These are phyloP conservation scores for Hymenochirus boettgeri DNA, from an alignment of 2,113 vertebrate species.

Conservation along the genomic window DNA sequence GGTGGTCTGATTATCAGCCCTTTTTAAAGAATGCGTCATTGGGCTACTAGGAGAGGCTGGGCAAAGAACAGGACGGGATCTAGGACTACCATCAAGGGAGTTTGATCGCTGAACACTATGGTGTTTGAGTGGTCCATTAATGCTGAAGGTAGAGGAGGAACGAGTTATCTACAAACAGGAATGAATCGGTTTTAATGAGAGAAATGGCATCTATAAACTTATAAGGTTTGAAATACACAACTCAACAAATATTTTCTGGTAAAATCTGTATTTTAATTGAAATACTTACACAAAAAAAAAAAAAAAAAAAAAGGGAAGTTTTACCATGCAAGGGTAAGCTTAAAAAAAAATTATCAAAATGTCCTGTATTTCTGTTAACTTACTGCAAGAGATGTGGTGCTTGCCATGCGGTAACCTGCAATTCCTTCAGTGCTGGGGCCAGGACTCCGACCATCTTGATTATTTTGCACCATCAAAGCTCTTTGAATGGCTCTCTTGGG, in stretches of 20 bases:
- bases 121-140: conserved; percentile 65
- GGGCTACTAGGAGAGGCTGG: conserved; percentile 53
- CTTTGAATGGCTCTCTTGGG: conserved; percentile 87
- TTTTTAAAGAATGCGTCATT: conserved; percentile 47
- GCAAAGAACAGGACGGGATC: conserved; percentile 57
- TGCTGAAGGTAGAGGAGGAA: conserved; percentile 70
- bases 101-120: conserved; percentile 68
- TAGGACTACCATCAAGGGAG: conserved; percentile 66
- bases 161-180: conserved; percentile 69
- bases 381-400: conserved; percentile 81
- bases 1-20: conserved; percentile 46
- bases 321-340: no score
- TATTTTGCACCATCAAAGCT: conserved; percentile 77
- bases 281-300: no score
- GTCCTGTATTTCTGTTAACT: no score
- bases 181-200: no score
- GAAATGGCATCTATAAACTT: no score
- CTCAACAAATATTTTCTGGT: no score
- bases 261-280: no score
- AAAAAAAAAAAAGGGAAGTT: no score
- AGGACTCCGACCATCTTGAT: conserved; percentile 75
- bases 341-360: no score
- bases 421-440: conserved; percentile 57
- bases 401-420: conserved; percentile 61
- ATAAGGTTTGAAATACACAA: no score